Evolutionary conservation across 2,888 invertebrate genomes (phyloP), one percentile per base, ranked within the genome.

Genomic region (Synergus gifuensis): DNA sequence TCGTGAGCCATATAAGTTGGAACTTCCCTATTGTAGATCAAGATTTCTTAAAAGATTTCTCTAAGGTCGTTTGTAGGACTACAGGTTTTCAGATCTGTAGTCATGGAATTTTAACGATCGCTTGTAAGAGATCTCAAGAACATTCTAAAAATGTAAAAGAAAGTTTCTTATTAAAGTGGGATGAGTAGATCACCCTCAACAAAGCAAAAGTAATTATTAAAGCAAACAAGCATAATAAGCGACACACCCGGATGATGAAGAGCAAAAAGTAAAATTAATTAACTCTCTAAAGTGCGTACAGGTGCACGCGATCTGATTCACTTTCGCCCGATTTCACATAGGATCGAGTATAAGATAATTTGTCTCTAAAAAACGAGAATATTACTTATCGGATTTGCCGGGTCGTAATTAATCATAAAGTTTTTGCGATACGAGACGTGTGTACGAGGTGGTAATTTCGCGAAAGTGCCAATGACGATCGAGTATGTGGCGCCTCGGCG

Each of bases 11-110:
- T 73, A 73, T 73, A 73, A 73, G 73, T 73, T 73, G 36, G 11
- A 54, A 73, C 73, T 73, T 73, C 73, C 73, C 73, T 73, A 73
- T 73, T 73, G 73, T 73, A 73, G 73, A 49, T 49, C 28, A n/a
- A 73, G n/a, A 73, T 73, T 73, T 73, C 54, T 36, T 73, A n/a
- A 36, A 44, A 67, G 36, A 49, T 73, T 49, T 36, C 73, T 54
- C 73, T 36, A 36, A 73, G 54, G 54, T 73, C 49, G 54, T 54
- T 73, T 73, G 73, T 73, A 54, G 54, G 36, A 73, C 36, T 73
- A 49, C 73, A 73, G 49, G 49, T 73, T 73, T 73, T 54, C 54
- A 54, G 54, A 49, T 73, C 36, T 69, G 16, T 69, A 22, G 4
- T n/a, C 69, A 22, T 28, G 54, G 73, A 73, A 73, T 73, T 73